Evolutionary conservation across 2,888 invertebrate genomes (phyloP), one percentile per base, ranked within the genome.

Genomic region (Melieria crassipennis): DNA sequence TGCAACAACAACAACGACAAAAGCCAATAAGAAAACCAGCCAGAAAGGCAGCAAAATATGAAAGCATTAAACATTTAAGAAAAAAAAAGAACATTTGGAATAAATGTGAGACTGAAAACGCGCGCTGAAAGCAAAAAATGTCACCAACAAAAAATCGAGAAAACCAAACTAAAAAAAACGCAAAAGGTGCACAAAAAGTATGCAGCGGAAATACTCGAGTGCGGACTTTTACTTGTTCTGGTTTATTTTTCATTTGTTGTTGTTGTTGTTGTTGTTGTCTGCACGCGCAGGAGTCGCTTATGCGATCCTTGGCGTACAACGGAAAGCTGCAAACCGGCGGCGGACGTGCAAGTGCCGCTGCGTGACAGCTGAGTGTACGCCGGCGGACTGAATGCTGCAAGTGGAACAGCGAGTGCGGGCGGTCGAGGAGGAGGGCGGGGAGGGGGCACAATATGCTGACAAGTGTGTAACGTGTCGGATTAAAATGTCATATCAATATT

Each of bases 381-480:
- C 5, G 52, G 11, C 11, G 1, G 30, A 30, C 30, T 30, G 30
- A 30, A 2, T 30, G 30, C 30, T 30, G 30, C 30, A 30, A 30
- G 30, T 30, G 30, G 30, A 2, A 30, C 30, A 30, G 30, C 30
- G 30, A 30, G 30, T 30, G 30, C 30, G 30, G 30, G 30, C 30
- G 30, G 30, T 30, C 30, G 30, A 30, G 2, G 30, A 30, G 30
- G 30, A 30, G 3, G 30, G 30, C 1, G 30, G 30, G 30, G 30
- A 2, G 30, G 30, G 16, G 30, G 30, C 30, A 30, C 30, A 30
- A 30, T 71, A 69, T 69, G 70, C 71, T 70, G 73, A 73, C 69
- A 73, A 72, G 69, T 69, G 69, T 69, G 66, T 75, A 75, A 48
- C 63, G 69, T 73, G 73, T 70, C 70, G 70, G 74, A 75, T 75